Percentiles rank a stretch among this genome's conserved stretches.
These are phyloP conservation scores for Blastobasis lacticolella DNA, from an alignment of 2,888 invertebrate genomes.

Conservation along the genomic window DNA sequence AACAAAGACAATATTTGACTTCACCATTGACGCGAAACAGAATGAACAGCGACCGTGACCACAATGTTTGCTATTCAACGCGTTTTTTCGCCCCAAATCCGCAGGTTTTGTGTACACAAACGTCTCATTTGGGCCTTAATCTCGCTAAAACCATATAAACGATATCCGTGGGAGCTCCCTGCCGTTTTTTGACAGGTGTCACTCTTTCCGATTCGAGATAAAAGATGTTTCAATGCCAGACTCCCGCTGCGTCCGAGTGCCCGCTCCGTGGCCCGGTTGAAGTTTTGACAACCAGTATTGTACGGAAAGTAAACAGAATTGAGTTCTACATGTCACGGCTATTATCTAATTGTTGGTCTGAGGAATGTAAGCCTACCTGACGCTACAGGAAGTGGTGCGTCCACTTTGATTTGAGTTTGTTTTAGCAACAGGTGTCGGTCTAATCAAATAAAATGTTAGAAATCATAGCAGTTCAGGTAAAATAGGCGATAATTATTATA, in stretches of 20 bases:
- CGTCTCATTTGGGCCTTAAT: slow-evolving; percentile 33
- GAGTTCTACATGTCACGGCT: slow-evolving; percentile 17
- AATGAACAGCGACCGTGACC: too few species aligned
- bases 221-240: slow-evolving; percentile 54
- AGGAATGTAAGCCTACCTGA: neutral
- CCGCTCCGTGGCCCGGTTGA: slow-evolving; percentile 5
- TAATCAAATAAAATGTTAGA: too few species aligned
- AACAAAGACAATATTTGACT: too few species aligned
- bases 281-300: slow-evolving; percentile 9
- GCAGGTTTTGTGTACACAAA: slow-evolving; percentile 37
- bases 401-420: slow-evolving; percentile 8
- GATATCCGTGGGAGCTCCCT: slow-evolving; percentile 38
- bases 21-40: too few species aligned
- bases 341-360: slow-evolving; percentile 25
- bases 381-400: too few species aligned
- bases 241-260: slow-evolving; percentile 41
- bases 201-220: slow-evolving; percentile 46
- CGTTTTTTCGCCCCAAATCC: slow-evolving; percentile 1
- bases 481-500: too few species aligned
- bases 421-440: slow-evolving; percentile 8
- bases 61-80: neutral
- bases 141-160: slow-evolving; percentile 19
- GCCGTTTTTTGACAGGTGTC: slow-evolving; percentile 53
- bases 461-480: too few species aligned
- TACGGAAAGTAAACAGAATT: slow-evolving; percentile 13